These are phyloP conservation scores for Siphlonurus alternatus DNA, from an alignment of 2,888 invertebrate species.

Conservation along the genomic window DNA sequence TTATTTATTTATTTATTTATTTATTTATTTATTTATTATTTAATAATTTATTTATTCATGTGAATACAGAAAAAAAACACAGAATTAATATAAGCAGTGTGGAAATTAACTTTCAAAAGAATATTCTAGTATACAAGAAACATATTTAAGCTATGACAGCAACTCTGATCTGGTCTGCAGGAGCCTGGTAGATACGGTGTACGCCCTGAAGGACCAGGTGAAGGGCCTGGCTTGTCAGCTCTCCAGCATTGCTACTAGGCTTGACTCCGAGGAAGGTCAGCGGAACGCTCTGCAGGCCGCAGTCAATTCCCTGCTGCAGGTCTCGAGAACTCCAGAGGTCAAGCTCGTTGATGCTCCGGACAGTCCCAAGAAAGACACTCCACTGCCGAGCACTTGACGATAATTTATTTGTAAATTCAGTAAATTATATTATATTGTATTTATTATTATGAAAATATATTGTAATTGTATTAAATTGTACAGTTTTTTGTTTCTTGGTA, in stretches of 20 bases:
- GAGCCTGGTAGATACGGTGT: constrained; percentile 58
- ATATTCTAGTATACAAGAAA: too few relatives aligned
- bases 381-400: background rate
- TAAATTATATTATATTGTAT: too few relatives aligned
- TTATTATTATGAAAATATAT: too few relatives aligned
- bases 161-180: constrained; percentile 28
- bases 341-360: background rate
- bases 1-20: background rate
- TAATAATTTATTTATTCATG: too few relatives aligned
- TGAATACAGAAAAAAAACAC: too few relatives aligned
- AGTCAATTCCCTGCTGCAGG: background rate
- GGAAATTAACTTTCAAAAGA: too few relatives aligned
- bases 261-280: constrained; percentile 48
- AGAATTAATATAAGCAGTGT: too few relatives aligned
- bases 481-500: too few relatives aligned
- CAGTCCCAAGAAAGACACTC: background rate
- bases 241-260: constrained; percentile 37
- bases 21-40: background rate
- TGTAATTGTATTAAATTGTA: too few relatives aligned
- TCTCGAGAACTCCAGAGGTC: background rate
- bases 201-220: constrained; percentile 57
- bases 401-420: too few relatives aligned
- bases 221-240: constrained; percentile 44
- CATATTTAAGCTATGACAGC: too few relatives aligned
- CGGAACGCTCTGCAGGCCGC: constrained; percentile 24